Percentiles rank a stretch among this genome's conserved stretches.
Evolutionary conservation across 2,888 invertebrate species (phyloP).

Genomic region (Himalopsyche kuldschensis): DNA sequence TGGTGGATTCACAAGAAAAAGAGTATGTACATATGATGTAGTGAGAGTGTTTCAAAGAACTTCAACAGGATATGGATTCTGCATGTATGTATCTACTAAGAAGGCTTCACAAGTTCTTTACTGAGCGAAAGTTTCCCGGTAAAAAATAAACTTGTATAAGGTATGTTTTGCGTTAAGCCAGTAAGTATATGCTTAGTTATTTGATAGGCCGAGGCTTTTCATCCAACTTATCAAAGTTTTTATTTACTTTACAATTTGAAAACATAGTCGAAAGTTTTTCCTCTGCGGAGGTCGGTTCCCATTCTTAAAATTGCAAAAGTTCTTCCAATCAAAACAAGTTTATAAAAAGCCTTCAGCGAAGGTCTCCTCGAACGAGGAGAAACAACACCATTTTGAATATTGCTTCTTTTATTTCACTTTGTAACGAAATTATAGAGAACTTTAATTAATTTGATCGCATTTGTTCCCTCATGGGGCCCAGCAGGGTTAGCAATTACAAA

Average conservation of each 20-base stretch:
- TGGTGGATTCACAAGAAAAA: too few relatives aligned
- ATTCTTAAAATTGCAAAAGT: conserved; percentile 38
- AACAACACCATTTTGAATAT: conserved; percentile 36
- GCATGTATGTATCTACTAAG: background rate
- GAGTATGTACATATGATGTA: too few relatives aligned
- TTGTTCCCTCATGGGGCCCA: conserved; percentile 17
- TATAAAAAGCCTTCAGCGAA: conserved; percentile 21
- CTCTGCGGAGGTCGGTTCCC: conserved; percentile 25
- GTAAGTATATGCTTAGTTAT: conserved; percentile 3
- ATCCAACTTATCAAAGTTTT: conserved; percentile 33
- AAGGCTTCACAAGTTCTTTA: background rate
- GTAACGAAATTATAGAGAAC: conserved; percentile 28
- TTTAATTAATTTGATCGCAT: conserved; percentile 39
- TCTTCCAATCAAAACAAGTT: conserved; percentile 35
- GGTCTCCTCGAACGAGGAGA: background rate
- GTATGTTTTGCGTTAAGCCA: background rate
- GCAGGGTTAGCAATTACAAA: conserved; percentile 9
- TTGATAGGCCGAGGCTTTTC: conserved; percentile 17
- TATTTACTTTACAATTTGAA: conserved; percentile 34
- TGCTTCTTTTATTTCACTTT: conserved; percentile 23
- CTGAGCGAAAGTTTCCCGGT: background rate
- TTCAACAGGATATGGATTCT: background rate
- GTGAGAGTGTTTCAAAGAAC: background rate
- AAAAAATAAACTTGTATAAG: background rate
- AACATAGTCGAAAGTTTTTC: conserved; percentile 30